A percentile compares a stretch with the other conserved stretches of the same genome.
phyloP scores from a whole-genome alignment of 23 tunicate genomes.

The Diplosoma virens region DNA sequence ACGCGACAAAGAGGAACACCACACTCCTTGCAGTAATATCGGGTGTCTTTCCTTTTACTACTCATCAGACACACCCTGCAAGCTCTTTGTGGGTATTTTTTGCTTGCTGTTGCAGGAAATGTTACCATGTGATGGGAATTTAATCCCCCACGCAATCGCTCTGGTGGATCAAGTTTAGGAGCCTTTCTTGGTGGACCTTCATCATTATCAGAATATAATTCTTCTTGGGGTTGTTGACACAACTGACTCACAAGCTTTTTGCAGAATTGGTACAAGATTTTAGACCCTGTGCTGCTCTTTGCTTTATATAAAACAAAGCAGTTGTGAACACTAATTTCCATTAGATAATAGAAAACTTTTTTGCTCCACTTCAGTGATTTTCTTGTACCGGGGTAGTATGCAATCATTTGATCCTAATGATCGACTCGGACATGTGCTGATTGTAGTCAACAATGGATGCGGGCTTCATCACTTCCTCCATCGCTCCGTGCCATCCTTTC shows the following conservation, averaged over 20 bases:
- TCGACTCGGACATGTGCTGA: conserved; percentile 37
- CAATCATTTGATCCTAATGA: conserved; percentile 26
- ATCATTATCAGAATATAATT: background rate
- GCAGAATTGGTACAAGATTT: background rate
- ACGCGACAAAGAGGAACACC: conserved; percentile 1
- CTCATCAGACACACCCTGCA: conserved; percentile 17
- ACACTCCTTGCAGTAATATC: conserved; percentile 15
- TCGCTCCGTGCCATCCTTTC: conserved; percentile 2
- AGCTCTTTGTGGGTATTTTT: background rate
- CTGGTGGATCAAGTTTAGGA: conserved; percentile 1
- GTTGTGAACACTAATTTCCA: conserved; percentile 34
- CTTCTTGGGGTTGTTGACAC: conserved; percentile 16
- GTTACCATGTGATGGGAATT: background rate
- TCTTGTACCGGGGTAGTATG: conserved; percentile 32
- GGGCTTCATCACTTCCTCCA: conserved; percentile 28
- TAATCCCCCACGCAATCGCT: conserved; percentile 18
- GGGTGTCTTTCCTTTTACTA: background rate
- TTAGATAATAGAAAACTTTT: conserved; percentile 27
- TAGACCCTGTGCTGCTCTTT: conserved; percentile 8
- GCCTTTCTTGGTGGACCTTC: conserved; percentile 16
- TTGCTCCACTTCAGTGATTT: conserved; percentile 36
- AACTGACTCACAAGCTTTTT: conserved; percentile 14
- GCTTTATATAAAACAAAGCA: conserved; percentile 24
- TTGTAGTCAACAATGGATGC: conserved; percentile 18
- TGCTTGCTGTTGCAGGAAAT: conserved; percentile 12